A percentile compares a stretch with the other conserved stretches of the same genome.
Conservation (phyloP, 1,140 invertebrate genomes). For the Globodera rostochiensis region DNA sequence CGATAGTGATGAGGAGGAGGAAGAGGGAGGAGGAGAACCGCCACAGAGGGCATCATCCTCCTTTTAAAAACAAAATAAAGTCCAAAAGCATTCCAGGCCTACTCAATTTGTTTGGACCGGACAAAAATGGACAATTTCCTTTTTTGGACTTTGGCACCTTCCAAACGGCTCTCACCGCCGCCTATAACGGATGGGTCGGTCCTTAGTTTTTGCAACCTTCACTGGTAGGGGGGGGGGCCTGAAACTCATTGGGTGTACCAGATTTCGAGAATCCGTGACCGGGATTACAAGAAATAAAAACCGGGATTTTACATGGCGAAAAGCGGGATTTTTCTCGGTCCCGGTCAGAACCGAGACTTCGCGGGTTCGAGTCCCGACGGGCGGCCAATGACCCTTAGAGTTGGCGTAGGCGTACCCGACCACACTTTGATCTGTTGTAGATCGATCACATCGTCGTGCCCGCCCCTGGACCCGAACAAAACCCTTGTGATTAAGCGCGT, state of each 20-base stretch:
- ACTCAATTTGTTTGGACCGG: constrained; percentile 2
- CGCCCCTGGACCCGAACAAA: constrained; percentile 14
- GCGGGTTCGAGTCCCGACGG: background rate
- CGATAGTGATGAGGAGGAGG: background rate
- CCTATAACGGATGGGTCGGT: background rate
- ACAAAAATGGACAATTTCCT: background rate
- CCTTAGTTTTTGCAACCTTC: too few species aligned
- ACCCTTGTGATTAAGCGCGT: constrained; percentile 14
- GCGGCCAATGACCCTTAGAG: background rate
- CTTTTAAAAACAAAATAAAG: background rate
- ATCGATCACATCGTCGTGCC: background rate
- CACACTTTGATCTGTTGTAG: background rate
- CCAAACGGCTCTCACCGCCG: background rate
- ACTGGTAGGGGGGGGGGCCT: too few species aligned
- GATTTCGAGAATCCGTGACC: too few species aligned
- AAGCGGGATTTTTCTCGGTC: too few species aligned
- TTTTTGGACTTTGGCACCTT: background rate
- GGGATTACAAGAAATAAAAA: too few species aligned
- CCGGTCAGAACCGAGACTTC: too few species aligned
- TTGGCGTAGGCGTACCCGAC: background rate
- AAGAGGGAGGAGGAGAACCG: background rate
- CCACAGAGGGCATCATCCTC: background rate
- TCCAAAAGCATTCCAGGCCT: background rate
- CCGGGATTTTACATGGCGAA: too few species aligned
- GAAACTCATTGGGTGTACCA: too few species aligned